These are phyloP conservation scores for Gymnosoma rotundatum DNA, from an alignment of 2,888 invertebrate genomes.

Conservation along the genomic window DNA sequence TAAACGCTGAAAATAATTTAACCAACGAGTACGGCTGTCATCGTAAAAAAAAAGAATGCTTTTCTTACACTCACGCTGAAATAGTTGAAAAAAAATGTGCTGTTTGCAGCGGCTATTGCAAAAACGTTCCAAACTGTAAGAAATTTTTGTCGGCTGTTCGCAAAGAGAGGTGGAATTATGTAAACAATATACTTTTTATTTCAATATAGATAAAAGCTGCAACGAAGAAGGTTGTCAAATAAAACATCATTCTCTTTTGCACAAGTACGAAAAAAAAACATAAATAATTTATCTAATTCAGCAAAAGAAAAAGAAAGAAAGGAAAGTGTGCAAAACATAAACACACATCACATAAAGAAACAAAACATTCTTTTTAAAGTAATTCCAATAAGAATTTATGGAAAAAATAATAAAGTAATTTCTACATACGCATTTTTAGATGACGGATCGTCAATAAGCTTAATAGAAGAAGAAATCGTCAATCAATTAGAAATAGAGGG, in stretches of 20 bases:
- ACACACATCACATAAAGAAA: background rate
- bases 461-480: constrained; percentile 65
- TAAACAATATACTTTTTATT: constrained; percentile 29
- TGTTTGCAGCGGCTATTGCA: constrained; percentile 48
- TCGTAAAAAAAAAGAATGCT: constrained; percentile 37
- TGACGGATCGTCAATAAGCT: constrained; percentile 67
- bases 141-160: constrained; percentile 51
- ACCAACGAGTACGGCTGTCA: background rate
- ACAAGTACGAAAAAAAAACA: too few species aligned
- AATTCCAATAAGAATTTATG: constrained; percentile 47
- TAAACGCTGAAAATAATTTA: constrained; percentile 27
- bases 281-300: background rate
- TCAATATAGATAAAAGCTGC: too few species aligned
- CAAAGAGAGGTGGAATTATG: constrained; percentile 55
- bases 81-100: constrained; percentile 34
- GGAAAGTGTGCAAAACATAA: constrained; percentile 1
- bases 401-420: constrained; percentile 27
- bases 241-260: too few species aligned
- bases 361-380: constrained; percentile 26
- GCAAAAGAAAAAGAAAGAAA: constrained; percentile 6
- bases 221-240: too few species aligned
- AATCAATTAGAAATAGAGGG: constrained; percentile 49
- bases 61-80: constrained; percentile 24
- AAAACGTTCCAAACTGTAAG: constrained; percentile 39
- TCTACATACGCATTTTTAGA: constrained; percentile 71